Base-by-base conservation (phyloP, 2,888 invertebrate genomes). In the Caenorhabditis japonica region DNA sequence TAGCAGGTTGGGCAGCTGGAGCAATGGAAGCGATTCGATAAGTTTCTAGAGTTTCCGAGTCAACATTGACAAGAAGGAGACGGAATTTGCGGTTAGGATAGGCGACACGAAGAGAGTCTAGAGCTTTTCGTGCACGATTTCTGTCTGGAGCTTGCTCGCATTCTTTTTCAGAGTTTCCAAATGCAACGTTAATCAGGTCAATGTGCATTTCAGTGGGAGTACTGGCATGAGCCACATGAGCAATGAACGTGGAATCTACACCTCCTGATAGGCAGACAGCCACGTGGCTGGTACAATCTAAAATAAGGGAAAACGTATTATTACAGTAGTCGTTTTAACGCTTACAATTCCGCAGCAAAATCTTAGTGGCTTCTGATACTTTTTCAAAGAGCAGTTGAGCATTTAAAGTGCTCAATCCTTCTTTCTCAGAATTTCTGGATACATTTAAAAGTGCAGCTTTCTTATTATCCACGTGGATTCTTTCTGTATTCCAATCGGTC, bases 261-360 rank as follows among this genome's bases (percentile, higher is more conserved):
- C 97, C 97, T 39, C 97, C 99, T 75, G 97, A 97, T 90, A 97
- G 97, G 79, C 96, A 90, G 62, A 99, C 90, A 43, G 92, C 94
- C 33, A 94, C 89, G 15, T 74, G 59, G 27, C 13, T 41, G 12
- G 23, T 17, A 12, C 27, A 15, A 38, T 71, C 43, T 64, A 43
- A 36, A 53, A 39, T 8, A 25, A 52, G 44, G n/a, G n/a, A n/a
- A n/a, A n/a, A n/a, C n/a, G n/a, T n/a, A n/a, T n/a, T n/a, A n/a
- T n/a, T n/a, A n/a, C n/a, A n/a, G n/a, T n/a, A n/a, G n/a, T n/a
- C n/a, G n/a, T n/a, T n/a, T n/a, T n/a, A n/a, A n/a, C 5, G 17
- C 38, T 44, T 21, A 72, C 72, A 44, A 10, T 62, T 64, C 21
- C 47, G 38, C 33, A 73, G 33, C 4, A 73, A 30, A 19, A 30